Percentiles rank a stretch among this genome's conserved stretches.
Evolutionary conservation across 2,797 vertebrate species (phyloP).

Genomic region (Pelochelys cantorii): DNA sequence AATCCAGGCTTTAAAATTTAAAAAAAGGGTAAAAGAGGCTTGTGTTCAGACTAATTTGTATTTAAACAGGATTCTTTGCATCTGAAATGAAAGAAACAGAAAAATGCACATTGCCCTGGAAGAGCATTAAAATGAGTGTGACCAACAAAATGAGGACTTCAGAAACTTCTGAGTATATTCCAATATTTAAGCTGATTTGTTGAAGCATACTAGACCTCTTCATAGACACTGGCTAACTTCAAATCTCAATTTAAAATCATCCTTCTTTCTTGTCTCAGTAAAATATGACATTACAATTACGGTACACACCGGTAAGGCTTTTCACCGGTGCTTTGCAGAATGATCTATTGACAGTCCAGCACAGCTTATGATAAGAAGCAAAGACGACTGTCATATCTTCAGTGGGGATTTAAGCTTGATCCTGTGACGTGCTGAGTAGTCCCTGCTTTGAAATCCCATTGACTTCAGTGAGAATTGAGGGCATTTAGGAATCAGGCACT

Average conservation of each 20-base stretch:
- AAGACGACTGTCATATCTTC: background rate
- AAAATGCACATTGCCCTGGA: constrained; percentile 53
- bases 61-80: constrained; percentile 77
- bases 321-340: background rate
- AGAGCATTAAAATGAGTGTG: constrained; percentile 20
- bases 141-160: background rate
- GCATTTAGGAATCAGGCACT: background rate
- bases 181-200: background rate
- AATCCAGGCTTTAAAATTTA: constrained; percentile 78
- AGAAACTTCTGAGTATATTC: constrained; percentile 4
- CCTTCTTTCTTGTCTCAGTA: background rate
- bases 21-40: constrained; percentile 76
- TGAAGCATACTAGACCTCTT: background rate
- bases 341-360: accelerated
- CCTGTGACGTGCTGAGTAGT: background rate
- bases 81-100: constrained; percentile 58
- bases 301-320: background rate
- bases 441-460: constrained; percentile 21
- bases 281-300: background rate
- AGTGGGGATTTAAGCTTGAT: background rate
- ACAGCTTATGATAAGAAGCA: background rate
- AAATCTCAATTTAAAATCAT: background rate
- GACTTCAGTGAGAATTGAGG: background rate
- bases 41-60: constrained; percentile 82
- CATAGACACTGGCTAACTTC: constrained; percentile 5